Evolutionary conservation across 1,140 invertebrate genomes (phyloP), one percentile per base, ranked within the genome.

Genomic region (Brachionus manjavacas): DNA sequence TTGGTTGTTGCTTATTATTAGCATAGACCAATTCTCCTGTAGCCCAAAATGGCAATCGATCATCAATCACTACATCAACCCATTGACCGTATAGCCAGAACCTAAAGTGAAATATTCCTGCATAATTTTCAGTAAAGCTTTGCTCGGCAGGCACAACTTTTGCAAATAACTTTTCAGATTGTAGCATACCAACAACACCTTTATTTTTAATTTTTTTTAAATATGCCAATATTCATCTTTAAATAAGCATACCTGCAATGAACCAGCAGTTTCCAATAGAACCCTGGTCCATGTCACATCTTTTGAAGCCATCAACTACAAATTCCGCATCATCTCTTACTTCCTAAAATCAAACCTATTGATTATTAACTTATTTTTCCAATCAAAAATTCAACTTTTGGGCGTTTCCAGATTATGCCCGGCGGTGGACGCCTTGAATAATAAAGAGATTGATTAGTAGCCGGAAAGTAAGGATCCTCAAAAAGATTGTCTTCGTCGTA

Each of bases 71-170:
- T 0, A 95, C 91, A 86, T 95, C 93, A 66, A 92, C 90, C 93
- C 93, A 94, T 85, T 93, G 91, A 2, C 93, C 93, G 88, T 93
- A 94, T 86, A 93, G 91, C 93, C 93, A 94, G 88, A 94, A 94
- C 23, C 92, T 89, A 88, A 94, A 94, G 85, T 92, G 93, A 89
- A 86, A 92, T 88, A 87, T 87, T 12, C 89, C 89, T 4, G 16
- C 41, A 85, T 89, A 89, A 86, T 87, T 85, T 70, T 93, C 92
- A n/a, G 86, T 85, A 88, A 94, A 94, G 41, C 90, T 91, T 87
- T 94, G 93, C 85, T 93, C 93, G 1, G 91, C 90, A 1, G 93
- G 93, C 11, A 93, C 92, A 9, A 93, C 92, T 64, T 93, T 87
- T 52, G 93, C 92, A 16, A 94, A 89, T 84, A 93, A 92, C 79